A percentile compares a stretch with the other conserved stretches of the same genome.
These are phyloP conservation scores for Actenoides lindsayi DNA, from an alignment of 2,113 vertebrate species.

Conservation along the genomic window DNA sequence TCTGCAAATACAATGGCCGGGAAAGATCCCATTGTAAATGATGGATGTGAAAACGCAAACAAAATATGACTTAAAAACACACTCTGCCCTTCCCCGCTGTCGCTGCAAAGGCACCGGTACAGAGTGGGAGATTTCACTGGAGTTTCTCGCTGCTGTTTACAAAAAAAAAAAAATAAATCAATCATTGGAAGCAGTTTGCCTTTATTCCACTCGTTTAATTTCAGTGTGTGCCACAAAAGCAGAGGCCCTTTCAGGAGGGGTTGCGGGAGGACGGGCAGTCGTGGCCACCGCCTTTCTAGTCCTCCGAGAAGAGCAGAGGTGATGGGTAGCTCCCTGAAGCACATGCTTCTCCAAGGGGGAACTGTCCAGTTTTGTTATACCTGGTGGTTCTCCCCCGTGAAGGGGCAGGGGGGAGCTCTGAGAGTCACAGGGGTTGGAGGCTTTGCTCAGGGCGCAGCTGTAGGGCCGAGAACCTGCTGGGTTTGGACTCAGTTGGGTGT, in stretches of 20 bases:
- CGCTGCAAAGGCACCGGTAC: background rate
- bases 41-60: background rate
- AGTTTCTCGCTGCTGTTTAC: background rate
- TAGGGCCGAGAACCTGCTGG: background rate
- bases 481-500: background rate
- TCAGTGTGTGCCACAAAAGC: background rate
- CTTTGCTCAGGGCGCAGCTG: too few species aligned
- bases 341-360: too few species aligned
- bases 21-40: background rate
- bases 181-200: background rate
- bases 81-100: background rate
- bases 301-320: background rate
- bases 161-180: background rate
- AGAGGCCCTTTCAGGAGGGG: background rate
- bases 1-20: background rate
- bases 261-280: background rate
- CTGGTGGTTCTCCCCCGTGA: too few species aligned
- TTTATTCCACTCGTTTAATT: background rate
- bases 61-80: background rate
- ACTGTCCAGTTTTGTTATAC: too few species aligned
- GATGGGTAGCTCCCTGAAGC: too few species aligned
- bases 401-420: too few species aligned
- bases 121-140: too few species aligned
- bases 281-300: too few species aligned
- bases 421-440: accelerated